These are phyloP conservation scores for Belonocnema kinseyi DNA, from an alignment of 1,140 invertebrate species.

Conservation along the genomic window DNA sequence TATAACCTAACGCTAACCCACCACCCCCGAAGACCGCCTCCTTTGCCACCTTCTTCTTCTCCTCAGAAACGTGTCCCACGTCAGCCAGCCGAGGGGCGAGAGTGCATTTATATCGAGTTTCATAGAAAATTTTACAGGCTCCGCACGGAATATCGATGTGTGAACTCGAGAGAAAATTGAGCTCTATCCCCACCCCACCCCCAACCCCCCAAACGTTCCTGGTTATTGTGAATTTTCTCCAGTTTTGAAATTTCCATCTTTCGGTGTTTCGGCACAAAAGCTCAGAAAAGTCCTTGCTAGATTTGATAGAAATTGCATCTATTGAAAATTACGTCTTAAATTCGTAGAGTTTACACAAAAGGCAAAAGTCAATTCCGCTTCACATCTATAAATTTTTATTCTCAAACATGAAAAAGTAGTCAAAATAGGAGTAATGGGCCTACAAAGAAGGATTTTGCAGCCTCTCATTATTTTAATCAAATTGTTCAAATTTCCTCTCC, in stretches of 20 bases:
- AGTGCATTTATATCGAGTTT: constrained; percentile 72
- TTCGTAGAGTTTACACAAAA: background rate
- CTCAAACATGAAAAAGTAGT: no score
- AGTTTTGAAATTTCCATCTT: constrained; percentile 36
- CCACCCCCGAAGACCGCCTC: constrained; percentile 45
- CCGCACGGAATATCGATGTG: constrained; percentile 57
- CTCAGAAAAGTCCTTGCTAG: constrained; percentile 8
- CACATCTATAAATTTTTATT: background rate
- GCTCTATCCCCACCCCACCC: constrained; percentile 39
- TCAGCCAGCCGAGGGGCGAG: constrained; percentile 57
- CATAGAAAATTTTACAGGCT: constrained; percentile 64
- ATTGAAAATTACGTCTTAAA: constrained; percentile 16
- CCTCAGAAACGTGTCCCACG: constrained; percentile 66
- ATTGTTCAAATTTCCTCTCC: no score
- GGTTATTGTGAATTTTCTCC: constrained; percentile 44
- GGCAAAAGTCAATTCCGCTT: background rate
- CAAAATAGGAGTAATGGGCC: no score
- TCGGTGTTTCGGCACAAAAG: constrained; percentile 24
- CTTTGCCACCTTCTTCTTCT: constrained; percentile 52
- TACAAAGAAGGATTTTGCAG: no score
- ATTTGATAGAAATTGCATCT: constrained; percentile 23
- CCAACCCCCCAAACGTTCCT: constrained; percentile 37
- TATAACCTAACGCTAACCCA: constrained; percentile 57
- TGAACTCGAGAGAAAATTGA: constrained; percentile 53
- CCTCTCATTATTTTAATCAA: no score